A percentile compares a stretch with the other conserved stretches of the same genome.
phyloP scores from a whole-genome alignment of 1,140 invertebrate species.

The Drosophila orosa region DNA sequence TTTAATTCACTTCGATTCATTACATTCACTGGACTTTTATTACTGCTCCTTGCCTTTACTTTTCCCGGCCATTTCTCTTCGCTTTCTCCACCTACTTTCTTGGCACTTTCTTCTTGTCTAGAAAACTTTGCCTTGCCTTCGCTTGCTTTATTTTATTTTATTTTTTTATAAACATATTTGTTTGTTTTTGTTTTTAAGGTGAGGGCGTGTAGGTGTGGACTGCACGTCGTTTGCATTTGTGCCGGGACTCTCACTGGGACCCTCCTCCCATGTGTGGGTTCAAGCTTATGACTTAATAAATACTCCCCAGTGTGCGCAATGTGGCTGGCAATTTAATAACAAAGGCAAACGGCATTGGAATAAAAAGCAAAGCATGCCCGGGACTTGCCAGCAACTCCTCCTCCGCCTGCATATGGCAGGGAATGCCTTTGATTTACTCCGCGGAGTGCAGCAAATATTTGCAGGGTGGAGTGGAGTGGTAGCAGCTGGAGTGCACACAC shows the following conservation, averaged over 20 bases:
- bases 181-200: not conserved
- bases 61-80: not conserved
- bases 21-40: conserved; percentile 1
- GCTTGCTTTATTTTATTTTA: not conserved
- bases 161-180: not conserved
- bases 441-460: conserved; percentile 5
- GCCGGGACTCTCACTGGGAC: conserved; percentile 9
- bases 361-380: not conserved
- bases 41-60: not conserved
- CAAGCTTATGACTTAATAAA: conserved; percentile 77
- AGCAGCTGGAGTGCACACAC: not conserved
- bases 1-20: not conserved
- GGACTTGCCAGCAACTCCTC: not conserved
- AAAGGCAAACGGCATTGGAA: conserved; percentile 66
- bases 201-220: conserved; percentile 56
- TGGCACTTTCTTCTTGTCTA: conserved; percentile 10
- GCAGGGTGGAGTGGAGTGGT: not conserved
- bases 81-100: not conserved
- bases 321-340: conserved; percentile 81
- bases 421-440: conserved; percentile 38
- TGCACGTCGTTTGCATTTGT: conserved; percentile 48
- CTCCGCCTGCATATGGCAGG: not conserved
- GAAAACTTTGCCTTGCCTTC: conserved; percentile 21
- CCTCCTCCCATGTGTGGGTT: conserved; percentile 1
- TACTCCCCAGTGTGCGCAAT: conserved; percentile 72